These are phyloP conservation scores for Drosophila austrosaltans DNA, from an alignment of 2,888 invertebrate species.

Conservation along the genomic window DNA sequence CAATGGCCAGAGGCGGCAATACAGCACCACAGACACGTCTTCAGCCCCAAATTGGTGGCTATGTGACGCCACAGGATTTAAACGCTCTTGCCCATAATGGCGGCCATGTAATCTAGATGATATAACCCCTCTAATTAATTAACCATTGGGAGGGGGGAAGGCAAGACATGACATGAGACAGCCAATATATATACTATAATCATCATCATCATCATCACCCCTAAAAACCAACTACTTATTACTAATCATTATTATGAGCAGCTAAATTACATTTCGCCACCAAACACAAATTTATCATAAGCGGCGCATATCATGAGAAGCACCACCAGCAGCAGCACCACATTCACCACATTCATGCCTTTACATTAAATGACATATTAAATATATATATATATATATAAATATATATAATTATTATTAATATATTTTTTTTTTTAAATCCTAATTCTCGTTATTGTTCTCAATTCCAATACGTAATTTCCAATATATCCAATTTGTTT, in stretches of 20 bases:
- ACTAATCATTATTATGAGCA: neutral
- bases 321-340: neutral
- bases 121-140: neutral
- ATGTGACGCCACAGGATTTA: slow-evolving; percentile 79
- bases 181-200: neutral
- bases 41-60: slow-evolving; percentile 68
- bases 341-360: slow-evolving; percentile 11
- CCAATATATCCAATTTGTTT: neutral
- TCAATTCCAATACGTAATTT: neutral
- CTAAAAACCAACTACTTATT: neutral
- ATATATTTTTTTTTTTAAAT: neutral
- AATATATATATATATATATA: too few species aligned
- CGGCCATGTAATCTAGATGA: slow-evolving; percentile 60
- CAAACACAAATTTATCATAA: neutral
- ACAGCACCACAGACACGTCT: slow-evolving; percentile 19
- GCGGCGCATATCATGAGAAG: neutral
- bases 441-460: neutral
- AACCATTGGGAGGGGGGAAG: neutral
- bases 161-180: neutral
- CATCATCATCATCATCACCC: neutral
- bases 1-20: slow-evolving; percentile 11
- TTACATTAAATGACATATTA: slow-evolving; percentile 1
- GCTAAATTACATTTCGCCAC: neutral
- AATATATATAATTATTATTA: neutral
- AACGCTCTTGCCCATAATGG: slow-evolving; percentile 76